Evolutionary conservation across 92 coral and sea anemone genomes (phyloP).

Genomic region (Desmophyllum pertusum): DNA sequence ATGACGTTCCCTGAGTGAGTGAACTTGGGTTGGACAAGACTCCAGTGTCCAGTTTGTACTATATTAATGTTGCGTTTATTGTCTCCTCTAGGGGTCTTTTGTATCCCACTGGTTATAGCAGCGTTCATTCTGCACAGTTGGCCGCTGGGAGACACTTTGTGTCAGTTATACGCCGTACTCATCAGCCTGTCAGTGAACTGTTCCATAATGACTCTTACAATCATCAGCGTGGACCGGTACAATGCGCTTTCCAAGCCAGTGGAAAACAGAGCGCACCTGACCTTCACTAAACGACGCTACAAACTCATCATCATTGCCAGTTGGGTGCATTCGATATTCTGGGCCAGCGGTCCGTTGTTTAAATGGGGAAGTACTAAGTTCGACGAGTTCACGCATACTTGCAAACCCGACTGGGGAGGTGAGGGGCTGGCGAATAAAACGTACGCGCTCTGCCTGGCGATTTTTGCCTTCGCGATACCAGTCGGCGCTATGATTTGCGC

Average conservation of each 20-base stretch:
- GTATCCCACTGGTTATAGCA: constrained; percentile 34
- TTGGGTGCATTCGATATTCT: constrained; percentile 48
- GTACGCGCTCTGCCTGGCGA: constrained; percentile 31
- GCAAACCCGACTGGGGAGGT: constrained; percentile 56
- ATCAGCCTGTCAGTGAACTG: constrained; percentile 40
- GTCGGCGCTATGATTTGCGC: constrained; percentile 31
- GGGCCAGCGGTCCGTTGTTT: constrained; percentile 45
- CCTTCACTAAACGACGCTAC: constrained; percentile 37
- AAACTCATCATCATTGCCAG: constrained; percentile 27
- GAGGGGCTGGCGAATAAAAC: constrained; percentile 31
- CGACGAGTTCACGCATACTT: constrained; percentile 45
- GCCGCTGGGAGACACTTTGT: constrained; percentile 33
- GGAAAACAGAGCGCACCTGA: constrained; percentile 19
- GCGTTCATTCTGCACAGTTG: constrained; percentile 25
- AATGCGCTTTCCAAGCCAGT: constrained; percentile 38
- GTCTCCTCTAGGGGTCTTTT: constrained; percentile 16
- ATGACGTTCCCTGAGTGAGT: too few species aligned
- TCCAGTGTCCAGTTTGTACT: background rate
- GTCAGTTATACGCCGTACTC: constrained; percentile 38
- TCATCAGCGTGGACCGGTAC: constrained; percentile 44
- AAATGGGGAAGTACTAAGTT: constrained; percentile 32
- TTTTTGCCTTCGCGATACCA: constrained; percentile 41
- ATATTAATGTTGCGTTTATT: background rate
- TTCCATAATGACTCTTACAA: constrained; percentile 33
- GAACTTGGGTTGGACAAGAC: too few species aligned